Evolutionary conservation across 2,113 vertebrate species (phyloP), one percentile per base, ranked within the genome.

Genomic region (Syngnathoides biaculeatus): DNA sequence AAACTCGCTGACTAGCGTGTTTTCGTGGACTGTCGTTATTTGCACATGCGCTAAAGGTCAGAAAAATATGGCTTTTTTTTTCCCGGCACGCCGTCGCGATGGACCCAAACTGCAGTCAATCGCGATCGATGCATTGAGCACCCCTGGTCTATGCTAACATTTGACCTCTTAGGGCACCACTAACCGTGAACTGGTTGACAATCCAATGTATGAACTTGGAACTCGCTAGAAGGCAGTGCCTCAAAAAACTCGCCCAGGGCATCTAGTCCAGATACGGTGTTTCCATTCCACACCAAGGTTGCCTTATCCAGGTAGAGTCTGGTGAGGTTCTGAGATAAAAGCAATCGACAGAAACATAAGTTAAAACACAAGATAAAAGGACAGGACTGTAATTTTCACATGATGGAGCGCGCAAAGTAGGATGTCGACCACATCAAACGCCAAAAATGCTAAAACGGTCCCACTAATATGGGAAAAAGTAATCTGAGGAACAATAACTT

Each of bases 261-360:
- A n/a, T 95, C 94, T 52, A 94, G 95, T 43, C 97, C 97, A 0
- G 95, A 95, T 55, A 99, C 82, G 0, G 94, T 93, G 0, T 96
- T 99, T n/a, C 97, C 97, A 0, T 99, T 99, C 97, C 97, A 99
- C 50, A 99, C 93, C 42, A 99, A 74, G 0, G 95, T 98, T 0
- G 97, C 96, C 57, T 95, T 98, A 86, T 96, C 94, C 87, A 97
- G 82, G 85, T 99, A 99, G 0, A 99, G 92, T 38, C 95, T 93
- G 22, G 93, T 94, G 70, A 99, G 73, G 79, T 94, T 93, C 95
- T 97, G 69, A 35, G 59, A 67, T 13, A 62, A 42, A 62, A 26
- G 6, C 3, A 65, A 10, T 0, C 30, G 30, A 35, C 30, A 35
- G 17, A 27, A 0, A 50, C 5, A 8, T 57, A 14, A 22, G 48